Base-by-base conservation (phyloP, 2,797 vertebrate species). In the Darevskia nairensis region DNA sequence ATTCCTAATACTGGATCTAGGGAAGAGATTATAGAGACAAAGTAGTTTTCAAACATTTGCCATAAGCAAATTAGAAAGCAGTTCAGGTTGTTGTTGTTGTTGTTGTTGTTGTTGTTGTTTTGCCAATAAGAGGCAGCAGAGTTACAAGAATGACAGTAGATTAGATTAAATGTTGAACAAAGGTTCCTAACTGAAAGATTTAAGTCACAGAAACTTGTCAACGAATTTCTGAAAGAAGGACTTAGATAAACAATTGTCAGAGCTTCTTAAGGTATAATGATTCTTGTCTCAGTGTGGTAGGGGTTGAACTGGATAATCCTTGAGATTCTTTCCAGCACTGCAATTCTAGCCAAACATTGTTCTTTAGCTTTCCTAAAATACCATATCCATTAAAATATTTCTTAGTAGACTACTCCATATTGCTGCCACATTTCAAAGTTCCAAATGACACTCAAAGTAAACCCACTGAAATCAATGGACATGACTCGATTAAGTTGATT, bases 201-300 rank as follows among this genome's bases (percentile, higher is more conserved):
- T 80, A 88, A 85, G 77, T 85, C 39, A 89, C 75, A 89, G 77
- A 89, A 89, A 89, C 88, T 79, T 89, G 69, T 85, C 77, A 89
- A 75, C 44, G 4, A 77, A 68, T 6, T 75, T 85, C 80, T 85
- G 15, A 75, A 89, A 80, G 82, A 85, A 85, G 78, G 25, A 41
- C 6, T 80, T 74, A 85, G 82, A 75, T 85, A 89, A 89, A 74
- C 82, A 80, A n/a, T 85, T 46, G 69, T 74, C 69, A 74, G 82
- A 11, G 39, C 66, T 80, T 39, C 55, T 85, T 79, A 19, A 80
- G 32, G 39, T 85, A 66, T 83, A 77, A 69, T 85, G 39, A 89
- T 85, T 80, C 71, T 55, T 74, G 25, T 75, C 61, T 74, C 72
- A 75, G 59, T 66, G 69, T 71, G 44, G 77, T 29, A n/a, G 61